Base-by-base conservation (phyloP, 2,888 invertebrate species). In the Tridacna gigas region DNA sequence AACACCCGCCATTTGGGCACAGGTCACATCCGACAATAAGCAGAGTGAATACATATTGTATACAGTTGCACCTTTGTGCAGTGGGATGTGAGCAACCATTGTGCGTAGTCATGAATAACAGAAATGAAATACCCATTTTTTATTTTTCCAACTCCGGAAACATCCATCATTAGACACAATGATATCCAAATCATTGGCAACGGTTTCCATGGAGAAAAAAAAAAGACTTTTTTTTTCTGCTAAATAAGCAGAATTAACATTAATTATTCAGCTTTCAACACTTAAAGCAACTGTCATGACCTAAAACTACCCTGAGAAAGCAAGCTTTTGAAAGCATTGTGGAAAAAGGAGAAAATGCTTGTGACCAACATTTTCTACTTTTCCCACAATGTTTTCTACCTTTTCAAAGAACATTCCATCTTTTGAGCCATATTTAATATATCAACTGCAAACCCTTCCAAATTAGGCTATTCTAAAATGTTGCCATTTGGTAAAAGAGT, bases 1-100 rank as follows among this genome's bases (percentile, higher is more conserved):
- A n/a, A 25, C 71, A 51, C 25, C 11, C 37, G 22, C 7, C 71
- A 71, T 51, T 18, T 51, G 71, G 56, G 51, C 25, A 45, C 48
- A 71, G 28, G 51, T 12, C 71, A 71, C 22, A 48, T 3, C 48
- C 18, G 51, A 71, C 71, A 71, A 37, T 22, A 51, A 51, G 51
- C 48, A 26, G 15, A 51, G 48, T 71, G 25, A 69, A 63, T n/a
- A 25, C 25, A 25, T 13, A 20, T 13, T 63, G 63, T 63, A 25
- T 25, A 63, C 63, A 63, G 63, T 63, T 63, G 63, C 63, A 63
- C 63, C n/a, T 63, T 13, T 63, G 56, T 56, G 56, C 56, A 56
- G 15, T 20, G 56, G 18, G 56, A 56, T 56, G 56, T 56, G 56
- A 56, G 15, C 56, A 20, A 11, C 56, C 56, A 56, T 56, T 56